A percentile compares a stretch with the other conserved stretches of the same genome.
Evolutionary conservation across 1,140 invertebrate species (phyloP).

Genomic region (Papilio polytes): DNA sequence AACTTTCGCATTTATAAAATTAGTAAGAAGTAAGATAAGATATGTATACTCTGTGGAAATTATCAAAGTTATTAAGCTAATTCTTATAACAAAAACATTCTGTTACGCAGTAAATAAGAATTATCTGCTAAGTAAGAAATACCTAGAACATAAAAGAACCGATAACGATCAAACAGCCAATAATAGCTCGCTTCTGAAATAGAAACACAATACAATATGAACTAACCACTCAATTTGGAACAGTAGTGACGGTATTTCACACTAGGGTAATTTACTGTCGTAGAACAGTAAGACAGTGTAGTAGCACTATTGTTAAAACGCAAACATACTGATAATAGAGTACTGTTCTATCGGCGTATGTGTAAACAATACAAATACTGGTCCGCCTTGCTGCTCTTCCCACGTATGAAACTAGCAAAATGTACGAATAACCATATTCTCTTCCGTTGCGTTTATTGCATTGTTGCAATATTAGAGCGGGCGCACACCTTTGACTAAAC

Average conservation of each 20-base stretch:
- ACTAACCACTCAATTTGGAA: slow-evolving; percentile 21
- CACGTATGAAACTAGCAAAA: neutral
- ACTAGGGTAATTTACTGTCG: neutral
- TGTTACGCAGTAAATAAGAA: neutral
- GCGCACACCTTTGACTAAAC: no score
- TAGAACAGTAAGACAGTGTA: neutral
- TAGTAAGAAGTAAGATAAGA: no score
- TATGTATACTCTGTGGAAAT: neutral
- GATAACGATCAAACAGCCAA: slow-evolving; percentile 1
- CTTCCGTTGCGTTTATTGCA: neutral
- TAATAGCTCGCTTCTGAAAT: slow-evolving; percentile 1
- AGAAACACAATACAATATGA: neutral
- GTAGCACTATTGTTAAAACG: neutral
- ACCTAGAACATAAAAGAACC: neutral
- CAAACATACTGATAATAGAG: no score
- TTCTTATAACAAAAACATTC: neutral
- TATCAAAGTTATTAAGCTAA: neutral
- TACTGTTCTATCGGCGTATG: no score
- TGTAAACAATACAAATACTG: no score
- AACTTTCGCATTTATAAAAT: no score
- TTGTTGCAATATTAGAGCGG: neutral
- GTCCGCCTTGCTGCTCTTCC: neutral
- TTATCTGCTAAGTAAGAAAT: neutral
- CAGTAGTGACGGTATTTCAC: neutral
- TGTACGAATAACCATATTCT: neutral